These are phyloP conservation scores for Aelia acuminata DNA, from an alignment of 2,888 invertebrate species.

Conservation along the genomic window DNA sequence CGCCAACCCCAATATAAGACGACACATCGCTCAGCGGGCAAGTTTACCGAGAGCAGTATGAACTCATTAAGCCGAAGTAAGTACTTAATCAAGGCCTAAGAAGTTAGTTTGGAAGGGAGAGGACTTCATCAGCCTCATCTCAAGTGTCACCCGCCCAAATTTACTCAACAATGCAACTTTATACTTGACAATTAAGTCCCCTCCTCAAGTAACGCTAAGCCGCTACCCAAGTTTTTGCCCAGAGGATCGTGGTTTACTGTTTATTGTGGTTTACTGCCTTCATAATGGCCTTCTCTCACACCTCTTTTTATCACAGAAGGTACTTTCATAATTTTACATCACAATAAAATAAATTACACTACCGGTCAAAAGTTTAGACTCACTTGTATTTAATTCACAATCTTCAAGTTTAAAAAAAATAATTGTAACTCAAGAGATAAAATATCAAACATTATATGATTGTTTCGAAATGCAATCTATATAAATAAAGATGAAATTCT, in stretches of 20 bases:
- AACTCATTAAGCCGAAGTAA: neutral
- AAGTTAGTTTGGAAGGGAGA: neutral
- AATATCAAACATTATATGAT: too few relatives aligned
- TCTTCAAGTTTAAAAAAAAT: too few relatives aligned
- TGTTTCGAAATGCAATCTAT: too few relatives aligned
- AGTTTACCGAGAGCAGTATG: neutral
- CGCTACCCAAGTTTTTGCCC: neutral
- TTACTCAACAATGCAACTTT: conserved; percentile 32
- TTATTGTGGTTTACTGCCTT: neutral
- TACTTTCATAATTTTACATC: too few relatives aligned
- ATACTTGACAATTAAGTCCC: conserved; percentile 9
- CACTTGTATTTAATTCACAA: too few relatives aligned
- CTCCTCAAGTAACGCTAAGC: neutral
- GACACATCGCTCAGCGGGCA: too few relatives aligned
- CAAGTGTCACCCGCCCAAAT: neutral
- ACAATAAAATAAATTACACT: too few relatives aligned
- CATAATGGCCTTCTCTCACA: neutral
- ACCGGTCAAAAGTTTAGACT: too few relatives aligned
- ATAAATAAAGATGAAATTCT: too few relatives aligned
- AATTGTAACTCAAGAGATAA: too few relatives aligned
- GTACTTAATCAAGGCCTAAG: neutral
- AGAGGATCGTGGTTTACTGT: neutral
- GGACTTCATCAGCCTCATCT: conserved; percentile 10
- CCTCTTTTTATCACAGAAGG: too few relatives aligned
- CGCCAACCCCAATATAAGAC: too few relatives aligned